Evolutionary conservation across 1,140 invertebrate species (phyloP).

Genomic region (Zaprionus nigranus): DNA sequence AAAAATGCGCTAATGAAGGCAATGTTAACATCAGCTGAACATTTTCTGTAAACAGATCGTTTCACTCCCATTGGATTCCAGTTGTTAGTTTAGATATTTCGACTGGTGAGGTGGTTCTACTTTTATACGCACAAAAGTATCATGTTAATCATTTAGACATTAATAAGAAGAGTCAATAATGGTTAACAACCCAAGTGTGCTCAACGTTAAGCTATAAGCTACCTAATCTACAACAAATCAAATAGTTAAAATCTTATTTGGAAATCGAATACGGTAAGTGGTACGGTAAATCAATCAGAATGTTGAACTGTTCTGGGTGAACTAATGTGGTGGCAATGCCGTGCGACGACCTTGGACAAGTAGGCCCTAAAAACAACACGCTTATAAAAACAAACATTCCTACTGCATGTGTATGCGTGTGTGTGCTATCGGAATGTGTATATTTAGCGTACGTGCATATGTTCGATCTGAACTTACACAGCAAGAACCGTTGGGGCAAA

Average conservation of each 20-base stretch:
- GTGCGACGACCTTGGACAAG: slow-evolving; percentile 57
- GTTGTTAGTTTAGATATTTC: slow-evolving; percentile 9
- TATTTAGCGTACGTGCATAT: slow-evolving; percentile 2
- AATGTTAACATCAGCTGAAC: not conserved
- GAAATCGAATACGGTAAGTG: slow-evolving; percentile 22
- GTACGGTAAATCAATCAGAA: slow-evolving; percentile 23
- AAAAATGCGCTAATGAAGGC: not conserved
- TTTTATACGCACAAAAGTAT: slow-evolving; percentile 22
- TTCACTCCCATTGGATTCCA: slow-evolving; percentile 18
- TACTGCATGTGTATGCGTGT: slow-evolving; percentile 1
- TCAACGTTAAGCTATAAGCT: not conserved
- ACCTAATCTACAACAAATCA: not conserved
- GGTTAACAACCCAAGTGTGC: slow-evolving; percentile 2
- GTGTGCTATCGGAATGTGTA: slow-evolving; percentile 30
- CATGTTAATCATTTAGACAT: slow-evolving; percentile 26
- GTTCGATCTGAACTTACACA: slow-evolving; percentile 24
- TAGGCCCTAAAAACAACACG: slow-evolving; percentile 46
- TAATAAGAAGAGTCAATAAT: slow-evolving; percentile 32
- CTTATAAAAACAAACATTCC: slow-evolving; percentile 45
- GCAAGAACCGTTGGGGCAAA: slow-evolving; percentile 27
- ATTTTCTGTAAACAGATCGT: slow-evolving; percentile 20
- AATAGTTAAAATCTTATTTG: slow-evolving; percentile 15
- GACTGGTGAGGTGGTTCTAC: slow-evolving; percentile 35
- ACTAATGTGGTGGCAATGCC: slow-evolving; percentile 49
- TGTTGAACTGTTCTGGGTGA: slow-evolving; percentile 35